Evolutionary conservation across 2,888 invertebrate species (phyloP), one percentile per base, ranked within the genome.

Genomic region (Empis livida): DNA sequence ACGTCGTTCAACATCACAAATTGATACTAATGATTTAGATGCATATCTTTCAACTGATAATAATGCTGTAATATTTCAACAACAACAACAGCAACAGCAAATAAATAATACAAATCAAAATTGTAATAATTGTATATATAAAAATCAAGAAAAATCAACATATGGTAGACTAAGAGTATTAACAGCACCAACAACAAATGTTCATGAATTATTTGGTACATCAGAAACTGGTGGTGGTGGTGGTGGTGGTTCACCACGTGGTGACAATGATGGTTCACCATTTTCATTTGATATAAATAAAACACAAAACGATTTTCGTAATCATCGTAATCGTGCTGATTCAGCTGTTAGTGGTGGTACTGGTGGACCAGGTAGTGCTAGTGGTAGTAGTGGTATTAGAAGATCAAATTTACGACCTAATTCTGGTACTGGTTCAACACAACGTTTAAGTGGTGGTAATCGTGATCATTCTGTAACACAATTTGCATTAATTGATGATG

Each of bases 401-500:
- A 62, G 68, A 1, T 61, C 65, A 3, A 68, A 68, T 54, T 55
- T 67, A 32, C 56, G 67, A 10, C 61, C 65, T 3, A 54, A 59
- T 17, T 49, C 59, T 2, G 59, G 56, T 6, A 56, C 60, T 1
- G 57, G 57, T 4, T 59, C 59, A 11, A 58, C 58, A 15, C 56
- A 56, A 45, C 54, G 57, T 23, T 55, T 59, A 41, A 56, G 57
- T 42, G 70, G 74, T 53, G 67, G 73, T 32, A 72, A 78, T 20
- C 76, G 86, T 6, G 91, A 92, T 62, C 84, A 87, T 60, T 90
- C 90, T 48, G 81, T 83, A 57, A 87, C 87, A 6, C 92, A 93
- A 65, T 92, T 89, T 66, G 93, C 92, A 0, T 79, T 92, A 51
- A 91, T 91, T 65, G 93, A 93, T 62, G 93, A 93, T 62, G 92